A percentile compares a stretch with the other conserved stretches of the same genome.
Conservation (phyloP, 2,797 vertebrate genomes). For the Gambusia yucatana region DNA sequence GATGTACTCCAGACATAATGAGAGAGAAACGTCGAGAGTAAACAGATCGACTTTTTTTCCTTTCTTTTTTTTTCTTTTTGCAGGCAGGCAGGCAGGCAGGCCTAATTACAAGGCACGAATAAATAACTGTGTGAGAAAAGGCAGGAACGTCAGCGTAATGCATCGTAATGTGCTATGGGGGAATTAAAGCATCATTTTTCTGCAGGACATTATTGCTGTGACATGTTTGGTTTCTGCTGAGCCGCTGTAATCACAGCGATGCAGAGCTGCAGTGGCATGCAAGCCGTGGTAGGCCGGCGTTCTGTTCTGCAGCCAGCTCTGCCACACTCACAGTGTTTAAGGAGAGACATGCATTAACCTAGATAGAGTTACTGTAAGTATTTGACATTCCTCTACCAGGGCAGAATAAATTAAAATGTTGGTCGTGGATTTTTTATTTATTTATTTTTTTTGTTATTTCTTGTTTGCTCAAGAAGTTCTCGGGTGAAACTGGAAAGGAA, state of each 20-base stretch:
- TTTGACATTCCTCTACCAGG: background rate
- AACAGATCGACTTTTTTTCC: constrained; percentile 76
- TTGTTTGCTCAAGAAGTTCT: background rate
- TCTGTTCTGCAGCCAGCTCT: constrained; percentile 9
- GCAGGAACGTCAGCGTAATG: constrained; percentile 59
- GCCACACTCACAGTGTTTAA: background rate
- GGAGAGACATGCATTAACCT: background rate
- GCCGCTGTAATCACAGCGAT: constrained; percentile 35
- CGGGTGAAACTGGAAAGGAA: background rate
- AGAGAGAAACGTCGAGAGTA: constrained; percentile 74
- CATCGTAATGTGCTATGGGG: constrained; percentile 66
- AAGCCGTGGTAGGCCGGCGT: constrained; percentile 16
- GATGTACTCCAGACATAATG: constrained; percentile 76
- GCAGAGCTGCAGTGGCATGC: constrained; percentile 14
- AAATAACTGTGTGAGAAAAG: constrained; percentile 73
- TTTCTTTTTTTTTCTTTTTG: constrained; percentile 45
- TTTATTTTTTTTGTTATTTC: background rate
- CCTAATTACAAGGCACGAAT: constrained; percentile 79
- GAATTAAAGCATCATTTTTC: constrained; percentile 70
- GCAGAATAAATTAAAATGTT: background rate
- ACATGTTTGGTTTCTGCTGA: constrained; percentile 46
- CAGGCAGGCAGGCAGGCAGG: constrained; percentile 39
- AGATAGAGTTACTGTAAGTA: background rate
- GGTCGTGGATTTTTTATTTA: background rate
- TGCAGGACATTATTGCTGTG: constrained; percentile 56